These are phyloP conservation scores for Drosophila lacicola DNA, from an alignment of 2,888 invertebrate species.

Conservation along the genomic window DNA sequence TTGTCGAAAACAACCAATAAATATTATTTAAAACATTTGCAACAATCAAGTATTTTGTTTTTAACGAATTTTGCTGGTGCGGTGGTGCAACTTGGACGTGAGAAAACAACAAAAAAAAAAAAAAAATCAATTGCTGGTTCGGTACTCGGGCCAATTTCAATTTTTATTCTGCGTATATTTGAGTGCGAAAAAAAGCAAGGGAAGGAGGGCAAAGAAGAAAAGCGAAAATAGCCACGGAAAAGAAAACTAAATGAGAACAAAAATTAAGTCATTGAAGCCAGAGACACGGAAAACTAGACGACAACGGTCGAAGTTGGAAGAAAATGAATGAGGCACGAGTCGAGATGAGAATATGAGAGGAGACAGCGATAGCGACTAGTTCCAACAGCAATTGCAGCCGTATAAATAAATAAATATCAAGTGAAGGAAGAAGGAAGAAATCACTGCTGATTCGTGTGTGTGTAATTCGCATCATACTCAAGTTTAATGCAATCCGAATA, in stretches of 20 bases:
- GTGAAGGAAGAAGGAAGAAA: slow-evolving; percentile 20
- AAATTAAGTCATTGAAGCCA: slow-evolving; percentile 78
- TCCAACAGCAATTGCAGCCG: slow-evolving; percentile 38
- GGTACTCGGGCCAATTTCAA: slow-evolving; percentile 56
- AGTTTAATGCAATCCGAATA: slow-evolving; percentile 53
- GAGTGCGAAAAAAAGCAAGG: slow-evolving; percentile 61
- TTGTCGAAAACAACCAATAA: slow-evolving; percentile 63
- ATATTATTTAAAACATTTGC: slow-evolving; percentile 56
- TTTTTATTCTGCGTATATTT: slow-evolving; percentile 67
- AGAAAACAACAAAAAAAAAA: slow-evolving; percentile 46
- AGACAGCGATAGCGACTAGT: slow-evolving; percentile 40
- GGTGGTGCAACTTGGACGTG: slow-evolving; percentile 62
- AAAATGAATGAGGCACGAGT: slow-evolving; percentile 68
- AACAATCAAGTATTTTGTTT: slow-evolving; percentile 42
- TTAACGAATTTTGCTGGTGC: slow-evolving; percentile 53
- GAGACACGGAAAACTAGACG: slow-evolving; percentile 55
- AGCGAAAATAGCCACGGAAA: slow-evolving; percentile 67
- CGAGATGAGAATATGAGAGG: slow-evolving; percentile 59
- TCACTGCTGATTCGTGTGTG: slow-evolving; percentile 19
- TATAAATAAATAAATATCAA: slow-evolving; percentile 51
- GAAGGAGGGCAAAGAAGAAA: slow-evolving; percentile 53
- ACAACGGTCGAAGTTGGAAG: slow-evolving; percentile 54
- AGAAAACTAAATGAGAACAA: slow-evolving; percentile 66
- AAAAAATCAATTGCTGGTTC: slow-evolving; percentile 68
- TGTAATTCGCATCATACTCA: slow-evolving; percentile 49